Percentiles rank a stretch among this genome's conserved stretches.
These are phyloP conservation scores for Numida meleagris DNA, from an alignment of 2,113 vertebrate species.

Conservation along the genomic window DNA sequence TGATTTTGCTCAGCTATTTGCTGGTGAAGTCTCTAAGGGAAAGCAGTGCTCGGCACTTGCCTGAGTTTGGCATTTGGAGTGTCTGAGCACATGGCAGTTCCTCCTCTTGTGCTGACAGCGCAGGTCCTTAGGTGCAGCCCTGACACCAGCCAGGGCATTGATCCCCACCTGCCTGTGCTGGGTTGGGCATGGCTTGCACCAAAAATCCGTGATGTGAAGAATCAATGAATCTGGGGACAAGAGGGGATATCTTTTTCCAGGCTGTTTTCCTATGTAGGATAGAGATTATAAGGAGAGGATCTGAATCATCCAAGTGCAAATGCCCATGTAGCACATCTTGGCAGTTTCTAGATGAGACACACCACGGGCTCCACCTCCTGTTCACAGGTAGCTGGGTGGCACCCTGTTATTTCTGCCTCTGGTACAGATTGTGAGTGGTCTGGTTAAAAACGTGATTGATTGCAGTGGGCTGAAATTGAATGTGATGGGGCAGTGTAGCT, in stretches of 20 bases:
- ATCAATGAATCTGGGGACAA: not conserved
- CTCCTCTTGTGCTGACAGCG: not conserved
- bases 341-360: not conserved
- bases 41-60: not conserved
- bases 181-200: not conserved
- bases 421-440: not conserved
- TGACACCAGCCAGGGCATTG: rapidly evolving
- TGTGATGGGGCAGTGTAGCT: not conserved
- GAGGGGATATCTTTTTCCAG: not conserved
- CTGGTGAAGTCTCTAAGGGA: not conserved
- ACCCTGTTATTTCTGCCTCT: not conserved
- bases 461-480: not conserved
- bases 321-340: not conserved
- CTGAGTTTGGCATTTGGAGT: not conserved
- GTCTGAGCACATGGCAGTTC: not conserved
- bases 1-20: not conserved
- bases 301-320: not conserved
- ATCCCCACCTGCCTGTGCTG: not conserved
- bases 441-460: not conserved
- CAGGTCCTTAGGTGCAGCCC: not conserved
- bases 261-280: not conserved
- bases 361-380: not conserved
- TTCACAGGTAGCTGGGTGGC: not conserved
- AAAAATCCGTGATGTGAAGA: not conserved
- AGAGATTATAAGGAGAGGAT: not conserved